phyloP scores from a whole-genome alignment of 2,888 invertebrate genomes.

The Trilocha varians region DNA sequence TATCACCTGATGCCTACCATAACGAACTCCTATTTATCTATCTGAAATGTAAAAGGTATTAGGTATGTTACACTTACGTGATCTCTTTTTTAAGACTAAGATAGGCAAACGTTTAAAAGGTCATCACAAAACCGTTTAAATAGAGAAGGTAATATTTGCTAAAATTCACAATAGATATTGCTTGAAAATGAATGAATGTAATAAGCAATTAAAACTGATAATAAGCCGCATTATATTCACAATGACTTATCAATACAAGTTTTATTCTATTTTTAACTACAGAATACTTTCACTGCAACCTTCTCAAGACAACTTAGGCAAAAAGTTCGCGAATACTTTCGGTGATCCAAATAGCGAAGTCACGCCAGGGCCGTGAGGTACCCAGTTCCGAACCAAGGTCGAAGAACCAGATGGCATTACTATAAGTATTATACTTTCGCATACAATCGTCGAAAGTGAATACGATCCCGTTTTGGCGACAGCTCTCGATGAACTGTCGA shows the following conservation, averaged over 20 bases:
- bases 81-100: too few relatives aligned
- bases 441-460: constrained; percentile 63
- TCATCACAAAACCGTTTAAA: too few relatives aligned
- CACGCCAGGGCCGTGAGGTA: constrained; percentile 21
- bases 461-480: constrained; percentile 52
- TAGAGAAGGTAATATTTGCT: not conserved
- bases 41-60: too few relatives aligned
- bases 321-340: constrained; percentile 49
- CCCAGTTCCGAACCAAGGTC: constrained; percentile 53
- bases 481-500: constrained; percentile 59
- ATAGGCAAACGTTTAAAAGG: too few relatives aligned
- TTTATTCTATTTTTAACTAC: constrained; percentile 18
- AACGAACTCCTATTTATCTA: too few relatives aligned
- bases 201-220: constrained; percentile 4
- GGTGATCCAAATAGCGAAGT: constrained; percentile 43
- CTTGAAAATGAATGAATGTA: constrained; percentile 9
- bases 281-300: constrained; percentile 53
- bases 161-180: not conserved
- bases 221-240: constrained; percentile 13
- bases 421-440: constrained; percentile 51
- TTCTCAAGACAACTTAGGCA: constrained; percentile 35
- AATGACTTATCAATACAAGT: constrained; percentile 18
- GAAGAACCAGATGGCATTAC: constrained; percentile 46
- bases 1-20: too few relatives aligned
- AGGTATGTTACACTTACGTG: too few relatives aligned